Base-by-base conservation (phyloP, 1,140 invertebrate species). In the Drosophila pandora region DNA sequence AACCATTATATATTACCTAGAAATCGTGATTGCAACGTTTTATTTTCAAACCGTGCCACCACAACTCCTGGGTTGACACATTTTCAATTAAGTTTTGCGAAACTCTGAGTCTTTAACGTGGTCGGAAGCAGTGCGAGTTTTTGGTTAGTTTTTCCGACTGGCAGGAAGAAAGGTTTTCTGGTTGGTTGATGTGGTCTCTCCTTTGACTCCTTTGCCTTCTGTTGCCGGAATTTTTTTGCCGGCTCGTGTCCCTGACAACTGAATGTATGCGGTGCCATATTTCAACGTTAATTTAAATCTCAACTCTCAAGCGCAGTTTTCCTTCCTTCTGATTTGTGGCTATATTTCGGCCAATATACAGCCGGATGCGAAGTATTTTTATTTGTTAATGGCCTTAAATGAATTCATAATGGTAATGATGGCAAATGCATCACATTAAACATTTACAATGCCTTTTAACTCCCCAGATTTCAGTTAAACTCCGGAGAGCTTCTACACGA, bases 261-360 rank as follows among this genome's bases (percentile, higher is more conserved):
- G 48, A 13, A 71, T 71, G 55, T 71, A 71, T 71, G 67, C 56
- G 23, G 23, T 52, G 59, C 37, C 68, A 71, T 71, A 71, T 71
- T 71, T 71, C 67, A 71, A 39, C 68, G 55, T 71, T 71, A 71
- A 71, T 73, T 73, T 72, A 55, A 72, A 73, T 47, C 55, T 48
- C 50, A 10, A 4, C 34, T 37, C 34, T 12, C 34, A 37, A 10
- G 64, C 25, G 63, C 64, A 57, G 30, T 57, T 69, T 41, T 57
- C 13, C 23, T 6, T 7, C 10, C 7, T 10, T 47, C 63, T 56
- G 65, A 68, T 55, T 69, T 69, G 64, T 68, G 64, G 62, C 30
- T 28, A 22, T 34, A 54, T 22, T 54, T 30, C 41, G 32, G 39
- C 17, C 22, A 17, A 67, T 64, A 21, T n/a, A 2, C 28, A 7